Percentiles rank a stretch among this genome's conserved stretches.
Conservation (phyloP, 2,888 invertebrate species). For the Ctena decussata region DNA sequence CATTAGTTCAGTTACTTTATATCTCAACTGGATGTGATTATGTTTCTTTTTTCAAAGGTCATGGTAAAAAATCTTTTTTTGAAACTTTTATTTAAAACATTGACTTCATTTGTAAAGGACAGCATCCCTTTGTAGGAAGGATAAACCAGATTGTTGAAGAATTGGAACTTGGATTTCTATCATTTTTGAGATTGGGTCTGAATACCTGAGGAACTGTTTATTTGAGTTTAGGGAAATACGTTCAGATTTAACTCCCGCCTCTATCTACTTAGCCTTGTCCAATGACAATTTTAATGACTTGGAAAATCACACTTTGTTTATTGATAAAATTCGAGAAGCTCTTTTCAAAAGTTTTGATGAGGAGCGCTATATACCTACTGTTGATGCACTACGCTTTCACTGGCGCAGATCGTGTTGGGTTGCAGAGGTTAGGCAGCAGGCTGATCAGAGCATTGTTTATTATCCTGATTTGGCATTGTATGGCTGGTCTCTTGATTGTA, state of each 20-base stretch:
- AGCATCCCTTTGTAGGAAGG: neutral
- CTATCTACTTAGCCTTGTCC: neutral
- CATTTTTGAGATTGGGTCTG: conserved; percentile 9
- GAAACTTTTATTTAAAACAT: neutral
- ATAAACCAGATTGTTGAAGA: neutral
- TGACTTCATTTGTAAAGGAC: neutral
- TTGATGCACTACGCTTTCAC: conserved; percentile 9
- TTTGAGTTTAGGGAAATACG: neutral
- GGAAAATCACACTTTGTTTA: neutral
- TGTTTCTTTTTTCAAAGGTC: conserved; percentile 20
- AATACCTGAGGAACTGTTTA: neutral
- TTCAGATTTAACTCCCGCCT: neutral
- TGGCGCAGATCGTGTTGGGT: conserved; percentile 21
- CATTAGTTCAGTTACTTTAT: neutral
- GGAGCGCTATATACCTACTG: conserved; percentile 3
- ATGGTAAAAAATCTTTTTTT: conserved; percentile 5
- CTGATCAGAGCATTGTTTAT: neutral
- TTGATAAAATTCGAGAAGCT: neutral
- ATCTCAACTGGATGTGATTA: conserved; percentile 13
- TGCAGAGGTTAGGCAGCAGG: neutral
- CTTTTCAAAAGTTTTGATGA: conserved; percentile 6
- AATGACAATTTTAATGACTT: neutral
- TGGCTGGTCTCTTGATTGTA: neutral
- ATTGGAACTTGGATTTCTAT: neutral
- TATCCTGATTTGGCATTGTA: neutral